phyloP scores from a whole-genome alignment of 2,888 invertebrate species.

The Nomada ruficornis region DNA sequence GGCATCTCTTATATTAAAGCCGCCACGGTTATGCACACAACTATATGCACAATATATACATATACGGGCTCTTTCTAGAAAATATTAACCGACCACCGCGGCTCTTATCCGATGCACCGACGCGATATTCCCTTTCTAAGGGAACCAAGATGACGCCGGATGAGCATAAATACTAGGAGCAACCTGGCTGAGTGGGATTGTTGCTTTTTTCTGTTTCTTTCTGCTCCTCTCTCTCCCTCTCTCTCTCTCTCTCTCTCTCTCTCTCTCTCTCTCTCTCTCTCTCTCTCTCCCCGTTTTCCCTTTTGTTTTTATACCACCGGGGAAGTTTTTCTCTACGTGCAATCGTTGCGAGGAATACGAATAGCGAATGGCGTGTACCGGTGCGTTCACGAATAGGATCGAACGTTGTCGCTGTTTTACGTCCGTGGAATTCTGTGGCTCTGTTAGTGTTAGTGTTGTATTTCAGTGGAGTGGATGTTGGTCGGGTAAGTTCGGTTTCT shows the following conservation, averaged over 20 bases:
- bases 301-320: not conserved
- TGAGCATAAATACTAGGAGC: slow-evolving; percentile 48
- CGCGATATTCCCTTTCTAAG: slow-evolving; percentile 58
- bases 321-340: slow-evolving; percentile 10
- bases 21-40: slow-evolving; percentile 61
- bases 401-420: slow-evolving; percentile 3
- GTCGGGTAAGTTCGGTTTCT: not conserved
- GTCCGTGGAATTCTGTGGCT: not conserved
- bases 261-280: not conserved
- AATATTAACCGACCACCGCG: slow-evolving; percentile 61
- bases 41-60: slow-evolving; percentile 42
- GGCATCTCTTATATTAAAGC: slow-evolving; percentile 83
- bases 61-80: slow-evolving; percentile 59
- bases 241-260: not conserved
- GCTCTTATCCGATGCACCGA: slow-evolving; percentile 57
- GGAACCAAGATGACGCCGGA: slow-evolving; percentile 50
- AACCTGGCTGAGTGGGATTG: slow-evolving; percentile 19
- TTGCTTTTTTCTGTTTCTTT: not conserved
- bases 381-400: slow-evolving; percentile 19
- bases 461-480: not conserved
- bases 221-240: not conserved
- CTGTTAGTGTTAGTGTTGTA: not conserved
- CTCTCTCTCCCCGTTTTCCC: not conserved
- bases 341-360: slow-evolving; percentile 28
- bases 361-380: slow-evolving; percentile 28